Conservation (phyloP, 2,113 vertebrate genomes). For the Aleadryas rufinucha region DNA sequence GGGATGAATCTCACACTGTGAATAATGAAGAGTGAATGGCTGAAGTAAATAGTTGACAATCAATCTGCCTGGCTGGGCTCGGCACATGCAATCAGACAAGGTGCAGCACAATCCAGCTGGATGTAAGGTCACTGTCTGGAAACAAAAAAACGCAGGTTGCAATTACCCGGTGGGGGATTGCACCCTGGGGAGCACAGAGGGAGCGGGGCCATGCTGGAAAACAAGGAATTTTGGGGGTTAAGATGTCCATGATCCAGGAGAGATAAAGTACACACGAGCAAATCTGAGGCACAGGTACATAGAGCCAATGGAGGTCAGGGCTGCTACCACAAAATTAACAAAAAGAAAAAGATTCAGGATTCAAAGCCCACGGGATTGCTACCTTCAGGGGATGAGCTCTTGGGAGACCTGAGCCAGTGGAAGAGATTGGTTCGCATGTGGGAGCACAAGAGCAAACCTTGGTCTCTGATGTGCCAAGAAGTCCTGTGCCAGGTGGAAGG, state of each 20-base stretch:
- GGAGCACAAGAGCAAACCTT: background rate
- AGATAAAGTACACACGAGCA: background rate
- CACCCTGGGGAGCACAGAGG: background rate
- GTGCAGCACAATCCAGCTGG: background rate
- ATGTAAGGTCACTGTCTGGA: constrained; percentile 5
- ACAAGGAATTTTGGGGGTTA: rapidly evolving
- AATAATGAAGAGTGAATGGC: constrained; percentile 50
- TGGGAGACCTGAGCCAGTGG: background rate
- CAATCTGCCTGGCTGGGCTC: background rate
- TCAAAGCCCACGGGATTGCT: background rate
- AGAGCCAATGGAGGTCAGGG: background rate
- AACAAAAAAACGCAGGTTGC: background rate
- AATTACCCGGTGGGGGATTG: background rate
- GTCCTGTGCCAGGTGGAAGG: no score
- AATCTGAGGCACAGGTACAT: background rate
- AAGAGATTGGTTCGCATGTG: background rate
- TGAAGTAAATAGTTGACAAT: constrained; percentile 35
- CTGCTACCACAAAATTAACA: background rate
- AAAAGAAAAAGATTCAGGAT: background rate
- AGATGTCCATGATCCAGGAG: background rate
- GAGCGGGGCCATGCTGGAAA: background rate
- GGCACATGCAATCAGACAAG: background rate
- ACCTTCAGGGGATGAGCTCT: background rate
- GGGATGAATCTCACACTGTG: constrained; percentile 43
- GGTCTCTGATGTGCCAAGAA: background rate